phyloP scores from a whole-genome alignment of 2,113 vertebrate species.

The Psophia crepitans region DNA sequence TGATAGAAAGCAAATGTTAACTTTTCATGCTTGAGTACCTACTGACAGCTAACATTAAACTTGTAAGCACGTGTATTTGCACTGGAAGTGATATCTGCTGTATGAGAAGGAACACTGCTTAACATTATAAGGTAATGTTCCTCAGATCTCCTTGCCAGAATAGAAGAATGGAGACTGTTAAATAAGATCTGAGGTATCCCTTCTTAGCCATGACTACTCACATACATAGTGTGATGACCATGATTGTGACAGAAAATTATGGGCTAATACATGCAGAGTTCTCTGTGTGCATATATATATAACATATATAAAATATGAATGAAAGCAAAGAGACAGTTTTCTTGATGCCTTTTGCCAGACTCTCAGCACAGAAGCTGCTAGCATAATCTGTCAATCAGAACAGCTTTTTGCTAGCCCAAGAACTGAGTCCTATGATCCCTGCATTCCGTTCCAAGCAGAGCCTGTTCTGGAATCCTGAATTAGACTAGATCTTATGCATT shows the following conservation, averaged over 20 bases:
- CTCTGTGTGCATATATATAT: not conserved
- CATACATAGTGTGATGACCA: not conserved
- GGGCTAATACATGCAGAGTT: not conserved
- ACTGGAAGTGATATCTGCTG: constrained; percentile 43
- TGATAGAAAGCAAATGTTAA: constrained; percentile 68
- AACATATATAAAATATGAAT: constrained; percentile 15
- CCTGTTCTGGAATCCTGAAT: not conserved
- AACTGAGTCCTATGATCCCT: not conserved
- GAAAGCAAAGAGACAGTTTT: constrained; percentile 32
- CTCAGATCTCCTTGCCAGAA: constrained; percentile 37
- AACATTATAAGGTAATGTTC: constrained; percentile 25
- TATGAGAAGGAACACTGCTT: not conserved
- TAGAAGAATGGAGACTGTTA: not conserved
- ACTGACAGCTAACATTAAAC: constrained; percentile 62
- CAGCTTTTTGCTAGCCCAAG: constrained; percentile 19
- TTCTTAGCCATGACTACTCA: not conserved
- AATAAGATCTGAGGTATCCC: not conserved
- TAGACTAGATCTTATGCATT: not conserved
- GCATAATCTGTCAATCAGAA: constrained; percentile 15
- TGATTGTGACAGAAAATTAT: constrained; percentile 1
- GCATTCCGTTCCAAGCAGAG: not conserved
- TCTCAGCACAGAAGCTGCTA: constrained; percentile 51
- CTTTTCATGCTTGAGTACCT: constrained; percentile 61
- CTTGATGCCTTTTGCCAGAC: constrained; percentile 31
- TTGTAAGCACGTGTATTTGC: constrained; percentile 48